These are phyloP conservation scores for Calonectris borealis DNA, from an alignment of 2,113 vertebrate genomes.

Conservation along the genomic window DNA sequence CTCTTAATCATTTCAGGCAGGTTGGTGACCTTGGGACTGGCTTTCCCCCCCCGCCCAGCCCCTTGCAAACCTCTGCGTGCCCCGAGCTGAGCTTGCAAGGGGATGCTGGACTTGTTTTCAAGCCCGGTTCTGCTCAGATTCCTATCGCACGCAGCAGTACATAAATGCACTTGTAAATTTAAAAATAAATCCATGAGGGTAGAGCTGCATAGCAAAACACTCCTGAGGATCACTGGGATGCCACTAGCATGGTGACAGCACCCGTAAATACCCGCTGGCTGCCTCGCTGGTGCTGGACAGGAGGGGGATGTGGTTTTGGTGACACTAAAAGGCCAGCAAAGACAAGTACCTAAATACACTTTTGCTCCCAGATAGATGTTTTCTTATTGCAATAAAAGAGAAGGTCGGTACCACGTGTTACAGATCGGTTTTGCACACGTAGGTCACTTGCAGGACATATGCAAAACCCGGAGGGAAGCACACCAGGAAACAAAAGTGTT, in stretches of 20 bases:
- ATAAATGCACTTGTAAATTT: constrained; percentile 41
- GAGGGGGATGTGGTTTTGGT: neutral
- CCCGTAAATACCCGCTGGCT: neutral
- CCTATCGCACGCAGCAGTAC: neutral
- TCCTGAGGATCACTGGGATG: constrained; percentile 30
- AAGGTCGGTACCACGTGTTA: neutral
- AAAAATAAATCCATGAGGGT: constrained; percentile 62
- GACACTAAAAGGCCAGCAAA: neutral
- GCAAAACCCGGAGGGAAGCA: neutral
- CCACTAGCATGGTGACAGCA: neutral
- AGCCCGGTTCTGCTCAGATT: neutral
- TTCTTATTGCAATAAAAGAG: neutral
- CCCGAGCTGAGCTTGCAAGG: neutral
- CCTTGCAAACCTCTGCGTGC: neutral
- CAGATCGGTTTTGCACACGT: neutral
- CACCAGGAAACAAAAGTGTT: neutral
- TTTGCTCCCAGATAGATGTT: neutral
- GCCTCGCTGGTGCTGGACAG: neutral
- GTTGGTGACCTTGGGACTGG: neutral
- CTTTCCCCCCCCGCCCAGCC: neutral
- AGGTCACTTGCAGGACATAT: neutral
- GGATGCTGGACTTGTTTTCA: neutral
- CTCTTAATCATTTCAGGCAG: neutral
- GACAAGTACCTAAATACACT: neutral
- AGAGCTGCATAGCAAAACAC: neutral